phyloP scores from a whole-genome alignment of 2,888 invertebrate species.

The Eugnorisma glareosa region DNA sequence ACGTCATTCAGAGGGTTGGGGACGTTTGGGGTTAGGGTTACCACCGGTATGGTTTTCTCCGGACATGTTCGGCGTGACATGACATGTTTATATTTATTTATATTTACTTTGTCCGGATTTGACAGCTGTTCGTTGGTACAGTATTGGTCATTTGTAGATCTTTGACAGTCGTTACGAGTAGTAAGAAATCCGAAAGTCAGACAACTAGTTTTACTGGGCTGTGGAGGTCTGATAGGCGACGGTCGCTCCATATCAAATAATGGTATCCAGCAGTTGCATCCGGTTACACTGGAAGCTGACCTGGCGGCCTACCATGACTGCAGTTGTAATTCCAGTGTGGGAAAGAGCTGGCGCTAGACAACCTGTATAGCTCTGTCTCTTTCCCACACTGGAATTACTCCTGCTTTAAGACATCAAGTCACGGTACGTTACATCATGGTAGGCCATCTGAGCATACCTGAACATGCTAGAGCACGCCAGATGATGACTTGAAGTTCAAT shows the following conservation, averaged over 20 bases:
- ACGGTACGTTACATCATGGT: no score
- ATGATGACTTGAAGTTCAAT: background rate
- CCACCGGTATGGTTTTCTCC: background rate
- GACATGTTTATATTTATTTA: no score
- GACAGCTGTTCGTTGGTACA: background rate
- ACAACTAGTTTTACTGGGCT: background rate
- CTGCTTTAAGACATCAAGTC: no score
- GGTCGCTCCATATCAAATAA: background rate
- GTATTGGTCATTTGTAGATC: background rate
- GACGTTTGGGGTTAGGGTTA: slow-evolving; percentile 5
- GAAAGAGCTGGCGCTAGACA: no score
- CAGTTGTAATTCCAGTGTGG: no score
- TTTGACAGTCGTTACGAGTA: background rate
- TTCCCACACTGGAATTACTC: no score
- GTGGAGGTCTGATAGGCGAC: background rate
- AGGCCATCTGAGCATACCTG: no score
- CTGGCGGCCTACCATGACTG: no score
- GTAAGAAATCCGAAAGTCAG: background rate
- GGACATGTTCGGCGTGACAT: background rate
- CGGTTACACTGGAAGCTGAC: background rate
- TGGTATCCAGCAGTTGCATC: background rate
- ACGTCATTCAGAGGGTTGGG: slow-evolving; percentile 43
- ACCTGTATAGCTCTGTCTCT: no score
- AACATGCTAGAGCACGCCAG: background rate
- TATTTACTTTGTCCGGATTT: background rate